phyloP scores from a whole-genome alignment of 2,888 invertebrate genomes.

The Crocallis elinguaria region DNA sequence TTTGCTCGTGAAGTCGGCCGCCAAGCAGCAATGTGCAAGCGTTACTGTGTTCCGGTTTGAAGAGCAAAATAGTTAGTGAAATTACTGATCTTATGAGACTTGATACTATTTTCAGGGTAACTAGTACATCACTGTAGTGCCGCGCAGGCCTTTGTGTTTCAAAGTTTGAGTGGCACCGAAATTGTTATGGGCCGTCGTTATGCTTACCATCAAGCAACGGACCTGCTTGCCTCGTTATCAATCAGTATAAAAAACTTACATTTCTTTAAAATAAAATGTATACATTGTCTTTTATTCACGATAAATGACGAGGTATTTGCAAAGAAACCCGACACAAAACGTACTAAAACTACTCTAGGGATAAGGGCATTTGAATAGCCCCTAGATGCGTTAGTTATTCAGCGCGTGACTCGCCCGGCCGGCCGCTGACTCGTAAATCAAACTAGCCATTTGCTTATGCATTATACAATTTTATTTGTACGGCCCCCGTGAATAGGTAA shows the following conservation, averaged over 20 bases:
- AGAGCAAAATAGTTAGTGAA: no score
- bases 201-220: no score
- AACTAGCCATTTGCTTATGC: slow-evolving; percentile 84
- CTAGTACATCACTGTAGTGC: no score
- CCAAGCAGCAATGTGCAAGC: no score
- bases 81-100: no score
- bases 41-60: no score
- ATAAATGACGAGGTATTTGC: slow-evolving; percentile 2
- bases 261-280: background rate
- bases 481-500: slow-evolving; percentile 83
- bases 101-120: no score
- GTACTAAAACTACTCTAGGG: slow-evolving; percentile 48
- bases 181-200: no score
- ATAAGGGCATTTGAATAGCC: slow-evolving; percentile 69
- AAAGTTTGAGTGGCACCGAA: no score
- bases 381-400: slow-evolving; percentile 79
- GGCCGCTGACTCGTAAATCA: slow-evolving; percentile 79
- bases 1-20: no score
- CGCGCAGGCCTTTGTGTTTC: no score
- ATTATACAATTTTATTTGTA: slow-evolving; percentile 86
- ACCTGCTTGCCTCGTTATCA: no score
- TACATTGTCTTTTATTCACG: background rate
- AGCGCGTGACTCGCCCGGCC: slow-evolving; percentile 66
- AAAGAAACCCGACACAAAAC: slow-evolving; percentile 37
- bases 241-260: background rate